Percentiles rank a stretch among this genome's conserved stretches.
These are phyloP conservation scores for Sarcophaga carnaria DNA, from an alignment of 2,888 invertebrate species.

Conservation along the genomic window DNA sequence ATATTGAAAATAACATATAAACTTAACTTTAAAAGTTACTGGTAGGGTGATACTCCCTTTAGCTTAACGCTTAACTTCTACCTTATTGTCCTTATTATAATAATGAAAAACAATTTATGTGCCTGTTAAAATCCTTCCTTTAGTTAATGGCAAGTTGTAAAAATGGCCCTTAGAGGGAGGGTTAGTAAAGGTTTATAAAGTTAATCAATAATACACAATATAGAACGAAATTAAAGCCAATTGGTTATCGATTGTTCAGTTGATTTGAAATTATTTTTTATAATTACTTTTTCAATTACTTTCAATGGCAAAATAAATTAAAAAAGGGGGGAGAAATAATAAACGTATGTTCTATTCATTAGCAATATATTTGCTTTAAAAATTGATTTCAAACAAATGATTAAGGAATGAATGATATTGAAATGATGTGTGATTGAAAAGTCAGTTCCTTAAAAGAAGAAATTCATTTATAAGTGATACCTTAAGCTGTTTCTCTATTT, in stretches of 20 bases:
- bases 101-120: too few species aligned
- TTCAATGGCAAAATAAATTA: not conserved
- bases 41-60: too few species aligned
- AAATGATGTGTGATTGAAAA: not conserved
- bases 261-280: not conserved
- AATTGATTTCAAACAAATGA: conserved; percentile 33
- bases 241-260: conserved; percentile 48
- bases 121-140: too few species aligned
- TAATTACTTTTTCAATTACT: not conserved
- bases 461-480: not conserved
- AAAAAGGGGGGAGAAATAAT: too few species aligned
- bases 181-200: conserved; percentile 9
- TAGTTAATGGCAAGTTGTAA: too few species aligned
- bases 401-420: conserved; percentile 1
- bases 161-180: too few species aligned
- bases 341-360: too few species aligned
- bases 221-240: conserved; percentile 79
- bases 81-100: too few species aligned
- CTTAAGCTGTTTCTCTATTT: too few species aligned
- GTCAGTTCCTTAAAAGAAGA: not conserved
- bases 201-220: conserved; percentile 68
- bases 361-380: not conserved
- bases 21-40: too few species aligned
- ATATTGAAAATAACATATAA: too few species aligned
- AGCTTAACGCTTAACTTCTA: too few species aligned